Evolutionary conservation across 2,113 vertebrate genomes (phyloP), one percentile per base, ranked within the genome.

Genomic region (Syrrhaptes paradoxus): DNA sequence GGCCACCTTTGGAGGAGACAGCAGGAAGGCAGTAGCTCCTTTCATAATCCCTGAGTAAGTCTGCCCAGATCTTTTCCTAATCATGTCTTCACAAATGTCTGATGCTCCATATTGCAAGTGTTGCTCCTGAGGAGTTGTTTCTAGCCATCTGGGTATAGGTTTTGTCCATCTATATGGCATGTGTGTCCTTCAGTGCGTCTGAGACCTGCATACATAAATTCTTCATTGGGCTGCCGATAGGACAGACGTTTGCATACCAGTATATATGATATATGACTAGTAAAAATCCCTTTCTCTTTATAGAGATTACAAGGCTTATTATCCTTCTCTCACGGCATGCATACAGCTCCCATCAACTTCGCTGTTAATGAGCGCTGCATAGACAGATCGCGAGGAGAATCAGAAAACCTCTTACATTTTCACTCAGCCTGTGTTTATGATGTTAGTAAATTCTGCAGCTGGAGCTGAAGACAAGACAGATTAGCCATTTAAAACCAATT

Each of bases 401-500:
- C 65, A 45, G 79, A 85, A 95, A 96, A 77, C 74, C 82, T 91
- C 71, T 93, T 91, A 73, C 34, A 52, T 94, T 97, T 95, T 97
- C 85, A 73, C 92, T 95, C 96, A 89, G 97, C 52, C 83, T 72
- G 19, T 84, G 82, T 97, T 97, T 97, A 95, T 92, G 87, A 94
- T 96, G 96, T 96, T 96, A 94, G 95, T 95, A 97, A 93, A 96
- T 96, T 96, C 92, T 96, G 75, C 66, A 93, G 87, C 96, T 97
- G 84, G 93, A 93, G 77, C 89, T 87, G 89, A 97, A 97, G 88
- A 89, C 94, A 95, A 95, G 79, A 96, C 88, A 87, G 95, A 96
- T 96, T 90, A 97, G 97, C 82, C 85, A 95, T 94, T 98, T 96
- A 97, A 97, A 98, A 95, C 95, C 93, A 96, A 96, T 97, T 97